Conservation (phyloP, 1,140 invertebrate species). For the Zophobas atratus region DNA sequence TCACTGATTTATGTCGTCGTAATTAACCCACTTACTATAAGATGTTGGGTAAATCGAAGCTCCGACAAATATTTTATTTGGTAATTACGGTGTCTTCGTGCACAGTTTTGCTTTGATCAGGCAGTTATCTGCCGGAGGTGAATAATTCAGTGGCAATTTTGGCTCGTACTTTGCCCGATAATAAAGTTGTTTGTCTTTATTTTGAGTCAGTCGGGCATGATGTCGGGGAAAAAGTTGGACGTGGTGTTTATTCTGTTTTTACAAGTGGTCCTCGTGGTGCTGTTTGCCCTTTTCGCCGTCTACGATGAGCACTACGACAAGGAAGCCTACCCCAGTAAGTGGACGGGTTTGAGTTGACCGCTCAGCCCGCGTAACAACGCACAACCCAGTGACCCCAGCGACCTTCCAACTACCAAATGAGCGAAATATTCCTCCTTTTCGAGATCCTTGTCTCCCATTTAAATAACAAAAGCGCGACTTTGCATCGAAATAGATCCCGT, state of each 20-base stretch:
- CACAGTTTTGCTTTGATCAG: constrained; percentile 17
- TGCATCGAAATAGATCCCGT: not conserved
- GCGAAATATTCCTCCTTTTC: no score
- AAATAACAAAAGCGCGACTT: not conserved
- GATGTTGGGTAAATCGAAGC: constrained; percentile 15
- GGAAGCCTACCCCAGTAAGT: constrained; percentile 34
- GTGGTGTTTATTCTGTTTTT: constrained; percentile 3
- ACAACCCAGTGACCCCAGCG: no score
- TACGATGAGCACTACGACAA: constrained; percentile 23
- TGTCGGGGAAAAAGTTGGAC: constrained; percentile 6
- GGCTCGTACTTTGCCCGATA: constrained; percentile 12
- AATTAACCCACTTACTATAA: constrained; percentile 4
- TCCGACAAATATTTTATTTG: constrained; percentile 34
- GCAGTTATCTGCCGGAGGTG: not conserved
- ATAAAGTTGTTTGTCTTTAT: constrained; percentile 33
- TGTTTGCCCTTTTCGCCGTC: constrained; percentile 21
- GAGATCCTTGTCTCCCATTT: not conserved
- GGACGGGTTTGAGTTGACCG: no score
- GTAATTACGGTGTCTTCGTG: constrained; percentile 28
- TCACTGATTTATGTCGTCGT: not conserved
- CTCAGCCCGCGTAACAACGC: no score
- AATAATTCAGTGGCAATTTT: constrained; percentile 25
- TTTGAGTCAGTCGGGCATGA: constrained; percentile 9
- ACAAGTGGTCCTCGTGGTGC: constrained; percentile 22
- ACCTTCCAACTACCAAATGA: no score